These are phyloP conservation scores for Euleptes europaea DNA, from an alignment of 2,113 vertebrate genomes.

Conservation along the genomic window DNA sequence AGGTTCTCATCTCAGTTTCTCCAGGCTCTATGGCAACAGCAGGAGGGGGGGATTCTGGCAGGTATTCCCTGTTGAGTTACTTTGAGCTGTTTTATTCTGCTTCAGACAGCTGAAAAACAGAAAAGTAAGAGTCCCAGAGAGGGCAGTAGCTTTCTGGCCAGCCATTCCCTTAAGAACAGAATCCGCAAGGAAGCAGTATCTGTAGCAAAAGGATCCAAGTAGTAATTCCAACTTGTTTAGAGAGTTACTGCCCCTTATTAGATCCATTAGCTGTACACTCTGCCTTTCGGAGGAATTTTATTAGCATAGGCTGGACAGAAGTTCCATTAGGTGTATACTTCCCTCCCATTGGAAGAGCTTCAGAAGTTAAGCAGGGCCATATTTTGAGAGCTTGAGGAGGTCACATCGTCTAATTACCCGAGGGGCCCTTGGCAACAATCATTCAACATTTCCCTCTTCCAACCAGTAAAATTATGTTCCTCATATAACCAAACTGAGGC, in stretches of 20 bases:
- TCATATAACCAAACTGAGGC: too few relatives aligned
- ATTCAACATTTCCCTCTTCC: too few relatives aligned
- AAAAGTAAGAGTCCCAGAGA: neutral
- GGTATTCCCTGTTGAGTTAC: conserved; percentile 28
- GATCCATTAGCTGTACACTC: neutral
- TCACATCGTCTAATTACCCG: too few relatives aligned
- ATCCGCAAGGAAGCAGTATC: neutral
- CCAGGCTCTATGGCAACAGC: conserved; percentile 52
- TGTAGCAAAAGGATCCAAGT: neutral
- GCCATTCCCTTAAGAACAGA: neutral
- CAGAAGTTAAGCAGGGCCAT: neutral
- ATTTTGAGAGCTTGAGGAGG: neutral
- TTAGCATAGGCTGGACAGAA: neutral
- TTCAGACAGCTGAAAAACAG: conserved; percentile 33
- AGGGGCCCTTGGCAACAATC: too few relatives aligned
- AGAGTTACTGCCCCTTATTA: neutral
- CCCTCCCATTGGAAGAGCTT: neutral
- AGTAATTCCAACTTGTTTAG: neutral
- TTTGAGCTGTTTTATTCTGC: conserved; percentile 9
- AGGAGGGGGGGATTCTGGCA: conserved; percentile 5
- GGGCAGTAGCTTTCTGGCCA: neutral
- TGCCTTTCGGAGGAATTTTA: neutral
- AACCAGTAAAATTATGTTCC: too few relatives aligned
- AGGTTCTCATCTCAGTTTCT: conserved; percentile 40
- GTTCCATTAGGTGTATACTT: neutral